Evolutionary conservation across 1,140 invertebrate genomes (phyloP), one percentile per base, ranked within the genome.

Genomic region (Drosophila pachea): DNA sequence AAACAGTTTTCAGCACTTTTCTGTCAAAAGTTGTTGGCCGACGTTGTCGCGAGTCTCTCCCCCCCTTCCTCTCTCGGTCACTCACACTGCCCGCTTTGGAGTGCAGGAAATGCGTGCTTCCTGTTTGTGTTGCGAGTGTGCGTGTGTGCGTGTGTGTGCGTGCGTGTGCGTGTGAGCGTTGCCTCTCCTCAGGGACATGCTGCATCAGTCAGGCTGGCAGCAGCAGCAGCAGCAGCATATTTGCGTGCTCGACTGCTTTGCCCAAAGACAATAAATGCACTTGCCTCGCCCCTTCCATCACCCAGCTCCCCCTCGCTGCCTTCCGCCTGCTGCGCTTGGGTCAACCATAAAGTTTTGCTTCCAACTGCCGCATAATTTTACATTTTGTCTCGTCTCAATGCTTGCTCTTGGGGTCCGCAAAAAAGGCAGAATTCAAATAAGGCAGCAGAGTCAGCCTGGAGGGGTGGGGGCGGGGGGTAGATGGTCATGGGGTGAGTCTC

Each of bases 1-100:
- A 83, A 86, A 86, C 76, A 55, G 76, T 79, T 84, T 84, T 84
- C 73, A 82, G 78, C 76, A 84, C 79, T 83, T 86, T 86, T 84
- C 77, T 76, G 76, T 84, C 81, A 84, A 76, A 84, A 86, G 70
- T 75, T 75, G 60, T 75, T 75, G 73, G 73, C 69, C 53, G 65
- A 64, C 73, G 75, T 82, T 84, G 79, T 78, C 78, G 78, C 81
- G 76, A 42, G 42, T 42, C 48, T 38, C n/a, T n/a, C n/a, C n/a
- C n/a, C n/a, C n/a, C n/a, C n/a, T n/a, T n/a, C n/a, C n/a, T n/a
- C n/a, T n/a, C n/a, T n/a, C n/a, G n/a, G n/a, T n/a, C n/a, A n/a
- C n/a, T n/a, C n/a, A n/a, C n/a, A n/a, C n/a, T n/a, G n/a, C n/a
- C n/a, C n/a, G n/a, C n/a, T n/a, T 60, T 66, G 74, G 60, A 76